Evolutionary conservation across 2,888 invertebrate species (phyloP), one percentile per base, ranked within the genome.

Genomic region (Hermaeophaga mercurialis): DNA sequence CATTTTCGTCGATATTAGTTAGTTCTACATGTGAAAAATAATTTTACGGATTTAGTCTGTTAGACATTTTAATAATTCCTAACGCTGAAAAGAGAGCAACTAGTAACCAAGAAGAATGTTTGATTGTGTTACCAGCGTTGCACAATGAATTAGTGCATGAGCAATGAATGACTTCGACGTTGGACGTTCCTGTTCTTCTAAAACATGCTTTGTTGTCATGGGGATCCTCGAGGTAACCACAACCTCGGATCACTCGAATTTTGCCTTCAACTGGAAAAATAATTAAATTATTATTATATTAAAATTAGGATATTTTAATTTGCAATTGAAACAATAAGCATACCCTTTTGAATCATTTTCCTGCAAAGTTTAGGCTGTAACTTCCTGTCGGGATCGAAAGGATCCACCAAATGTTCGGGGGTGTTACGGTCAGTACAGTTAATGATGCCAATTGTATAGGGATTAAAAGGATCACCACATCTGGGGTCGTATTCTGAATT

Each of bases 401-500:
- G 80, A 68, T 17, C 80, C 73, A 90, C 46, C 44, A 70, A 79
- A 70, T 91, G 90, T 65, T 90, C 89, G 9, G 85, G 81, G 0
- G 85, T 85, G 59, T 86, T 86, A 64, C 84, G 85, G 70, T 88
- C 82, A 50, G 89, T 88, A 78, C 95, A 96, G 76, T 94, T 90
- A 18, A 91, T 88, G 65, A 87, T 84, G 19, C 92, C 94, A 69
- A 94, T 84, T 45, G 90, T 89, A 77, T 88, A 91, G 15, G 91
- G 83, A 73, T 93, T 88, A 74, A 96, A 95, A 49, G 91, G 89
- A 72, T 92, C 91, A 1, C 89, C 94, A 71, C 96, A 96, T 66
- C 93, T 85, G 28, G 90, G 90, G 78, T 95, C 94, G 73, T 86
- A 93, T 61, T 86, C 89, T 58, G 95, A 95, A 80, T 95, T 96